Evolutionary conservation across 2,113 vertebrate genomes (phyloP).

Genomic region (Rhinolophus sinicus): DNA sequence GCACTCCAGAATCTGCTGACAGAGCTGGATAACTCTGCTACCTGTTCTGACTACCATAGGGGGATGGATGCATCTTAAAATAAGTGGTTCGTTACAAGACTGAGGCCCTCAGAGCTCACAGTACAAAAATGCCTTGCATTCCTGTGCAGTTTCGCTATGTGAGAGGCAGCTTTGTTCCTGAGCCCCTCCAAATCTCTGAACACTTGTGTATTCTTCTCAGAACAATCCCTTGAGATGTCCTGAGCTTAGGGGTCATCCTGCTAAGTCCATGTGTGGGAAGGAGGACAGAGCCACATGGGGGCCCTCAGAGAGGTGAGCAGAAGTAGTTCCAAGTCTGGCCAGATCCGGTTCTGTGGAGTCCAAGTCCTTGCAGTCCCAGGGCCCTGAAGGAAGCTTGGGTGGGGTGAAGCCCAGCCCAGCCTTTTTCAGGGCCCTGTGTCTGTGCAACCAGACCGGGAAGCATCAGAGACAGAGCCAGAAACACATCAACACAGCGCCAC

Average conservation of each 20-base stretch:
- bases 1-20: not conserved
- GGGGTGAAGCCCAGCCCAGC: not conserved
- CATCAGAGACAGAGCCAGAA: not conserved
- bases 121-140: not conserved
- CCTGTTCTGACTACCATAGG: not conserved
- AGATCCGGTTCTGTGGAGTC: not conserved
- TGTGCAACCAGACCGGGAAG: not conserved
- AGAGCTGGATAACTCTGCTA: not conserved
- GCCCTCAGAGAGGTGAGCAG: not conserved
- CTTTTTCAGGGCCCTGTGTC: not conserved
- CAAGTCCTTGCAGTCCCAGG: not conserved
- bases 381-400: not conserved
- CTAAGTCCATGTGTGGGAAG: not conserved
- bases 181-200: not conserved
- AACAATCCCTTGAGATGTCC: conserved; percentile 49
- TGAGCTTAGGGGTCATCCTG: conserved; percentile 25
- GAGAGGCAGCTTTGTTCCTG: not conserved
- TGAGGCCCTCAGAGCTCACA: not conserved
- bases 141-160: not conserved
- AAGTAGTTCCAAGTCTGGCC: conserved; percentile 39
- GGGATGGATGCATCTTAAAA: not conserved
- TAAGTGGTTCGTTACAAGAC: not conserved
- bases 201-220: conserved; percentile 35
- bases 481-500: not conserved
- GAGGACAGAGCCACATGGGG: not conserved